Base-by-base conservation (phyloP, 1,140 invertebrate species). In the Tetramorium alpestre region DNA sequence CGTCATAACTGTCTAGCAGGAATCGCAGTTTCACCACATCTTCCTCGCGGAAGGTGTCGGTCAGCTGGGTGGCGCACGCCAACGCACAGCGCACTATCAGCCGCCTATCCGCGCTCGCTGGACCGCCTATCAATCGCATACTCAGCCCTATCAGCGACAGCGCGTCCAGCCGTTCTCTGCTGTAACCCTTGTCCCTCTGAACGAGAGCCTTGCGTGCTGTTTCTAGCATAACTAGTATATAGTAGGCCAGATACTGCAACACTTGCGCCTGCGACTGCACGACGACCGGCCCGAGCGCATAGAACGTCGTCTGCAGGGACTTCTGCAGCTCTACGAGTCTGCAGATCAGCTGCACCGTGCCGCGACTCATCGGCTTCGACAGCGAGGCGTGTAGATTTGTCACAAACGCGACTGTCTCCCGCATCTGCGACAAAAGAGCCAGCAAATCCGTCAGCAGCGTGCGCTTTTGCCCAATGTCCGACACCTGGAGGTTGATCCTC, bases 311-410 rank as follows among this genome's bases (percentile, higher is more conserved):
- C 93, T 97, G 96, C 89, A 99, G 96, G 18, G 96, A 96, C 95
- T 98, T 98, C 10, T 99, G 95, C 13, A 98, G 94, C 94, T 99
- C 98, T 49, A 98, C 96, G 13, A 99, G 95, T 93, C 97, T 96
- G 95, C 98, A 99, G 44, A 99, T 94, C 22, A 96, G 96, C 56
- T 98, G 95, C 5, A 98, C 96, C 54, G 97, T 96, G 38, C 96
- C 97, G 94, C 98, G 98, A 2, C 97, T 97, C 95, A 99, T 97
- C 22, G 98, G 97, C 92, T 97, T 96, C 58, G 96, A 96, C 51
- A 98, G 95, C 13, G 96, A 95, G 1, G 97, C 96, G 94, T 99
- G 98, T 56, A 99, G 95, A 95, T 98, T 99, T 77, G 98, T 97
- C n/a, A 98, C 94, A 77, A 96, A 97, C 51, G 96, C 96, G 11